Percentiles rank a stretch among this genome's conserved stretches.
These are phyloP conservation scores for Cynocephalus volans DNA, from an alignment of 2,113 vertebrate species.

Conservation along the genomic window DNA sequence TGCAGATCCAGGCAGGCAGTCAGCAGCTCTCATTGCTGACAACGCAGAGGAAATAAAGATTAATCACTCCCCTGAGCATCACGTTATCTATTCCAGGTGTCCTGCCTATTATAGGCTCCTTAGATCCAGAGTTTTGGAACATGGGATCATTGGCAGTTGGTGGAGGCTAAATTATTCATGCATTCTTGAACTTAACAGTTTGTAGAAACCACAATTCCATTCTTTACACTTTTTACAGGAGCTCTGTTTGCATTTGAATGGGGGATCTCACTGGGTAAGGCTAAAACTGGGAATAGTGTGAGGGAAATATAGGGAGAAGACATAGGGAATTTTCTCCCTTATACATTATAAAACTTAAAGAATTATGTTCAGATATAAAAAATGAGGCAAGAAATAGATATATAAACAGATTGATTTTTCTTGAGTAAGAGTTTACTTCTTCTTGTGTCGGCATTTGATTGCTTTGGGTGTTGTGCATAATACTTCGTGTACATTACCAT, in stretches of 20 bases:
- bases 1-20: not conserved
- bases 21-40: slow-evolving; percentile 8
- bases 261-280: not conserved
- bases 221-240: slow-evolving; percentile 10
- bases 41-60: slow-evolving; percentile 45
- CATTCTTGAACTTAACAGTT: slow-evolving; percentile 72
- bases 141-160: slow-evolving; percentile 52
- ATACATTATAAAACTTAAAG: slow-evolving; percentile 8
- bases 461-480: slow-evolving; percentile 18
- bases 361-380: slow-evolving; percentile 46
- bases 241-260: slow-evolving; percentile 30
- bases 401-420: slow-evolving; percentile 51
- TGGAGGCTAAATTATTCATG: slow-evolving; percentile 75
- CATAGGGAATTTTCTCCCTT: not conserved
- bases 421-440: slow-evolving; percentile 33
- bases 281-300: not conserved
- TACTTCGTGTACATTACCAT: not conserved
- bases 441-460: slow-evolving; percentile 18
- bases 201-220: slow-evolving; percentile 41
- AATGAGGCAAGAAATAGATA: slow-evolving; percentile 20
- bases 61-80: not conserved
- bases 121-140: slow-evolving; percentile 68
- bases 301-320: not conserved
- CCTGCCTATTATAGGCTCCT: not conserved
- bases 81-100: not conserved